Conservation (phyloP, 2,888 invertebrate species). For the Athalia rosae region DNA sequence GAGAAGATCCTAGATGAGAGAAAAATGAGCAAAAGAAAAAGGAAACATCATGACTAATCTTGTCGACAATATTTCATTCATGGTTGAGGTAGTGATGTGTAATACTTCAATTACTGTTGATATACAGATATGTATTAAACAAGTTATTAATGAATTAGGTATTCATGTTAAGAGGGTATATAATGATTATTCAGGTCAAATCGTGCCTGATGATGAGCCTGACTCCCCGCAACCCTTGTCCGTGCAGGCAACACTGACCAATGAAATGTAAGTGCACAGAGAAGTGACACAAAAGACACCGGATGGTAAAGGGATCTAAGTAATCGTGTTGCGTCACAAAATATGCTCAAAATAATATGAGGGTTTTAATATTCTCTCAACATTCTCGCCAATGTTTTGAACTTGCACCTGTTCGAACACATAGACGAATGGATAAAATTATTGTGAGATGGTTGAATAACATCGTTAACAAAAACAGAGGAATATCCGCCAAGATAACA, state of each 20-base stretch:
- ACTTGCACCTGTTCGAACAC: background rate
- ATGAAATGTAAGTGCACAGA: slow-evolving; percentile 50
- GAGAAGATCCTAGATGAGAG: too few relatives aligned
- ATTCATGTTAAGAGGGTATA: slow-evolving; percentile 58
- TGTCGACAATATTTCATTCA: background rate
- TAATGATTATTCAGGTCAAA: slow-evolving; percentile 71
- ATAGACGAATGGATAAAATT: background rate
- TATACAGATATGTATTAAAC: background rate
- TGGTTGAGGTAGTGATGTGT: slow-evolving; percentile 32
- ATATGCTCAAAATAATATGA: slow-evolving; percentile 11
- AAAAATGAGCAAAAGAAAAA: too few relatives aligned
- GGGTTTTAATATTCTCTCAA: background rate
- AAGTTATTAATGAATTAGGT: slow-evolving; percentile 9
- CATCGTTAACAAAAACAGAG: background rate
- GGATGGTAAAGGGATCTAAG: slow-evolving; percentile 1
- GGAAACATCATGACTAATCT: background rate
- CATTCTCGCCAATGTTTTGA: background rate
- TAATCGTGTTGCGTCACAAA: background rate
- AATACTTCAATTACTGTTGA: slow-evolving; percentile 8
- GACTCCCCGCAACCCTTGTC: slow-evolving; percentile 73
- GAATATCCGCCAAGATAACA: background rate
- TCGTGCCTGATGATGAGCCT: slow-evolving; percentile 74
- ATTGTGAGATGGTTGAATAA: background rate
- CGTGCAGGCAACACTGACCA: slow-evolving; percentile 72
- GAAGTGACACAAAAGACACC: slow-evolving; percentile 5